These are phyloP conservation scores for Cinclus cinclus DNA, from an alignment of 2,113 vertebrate genomes.

Conservation along the genomic window DNA sequence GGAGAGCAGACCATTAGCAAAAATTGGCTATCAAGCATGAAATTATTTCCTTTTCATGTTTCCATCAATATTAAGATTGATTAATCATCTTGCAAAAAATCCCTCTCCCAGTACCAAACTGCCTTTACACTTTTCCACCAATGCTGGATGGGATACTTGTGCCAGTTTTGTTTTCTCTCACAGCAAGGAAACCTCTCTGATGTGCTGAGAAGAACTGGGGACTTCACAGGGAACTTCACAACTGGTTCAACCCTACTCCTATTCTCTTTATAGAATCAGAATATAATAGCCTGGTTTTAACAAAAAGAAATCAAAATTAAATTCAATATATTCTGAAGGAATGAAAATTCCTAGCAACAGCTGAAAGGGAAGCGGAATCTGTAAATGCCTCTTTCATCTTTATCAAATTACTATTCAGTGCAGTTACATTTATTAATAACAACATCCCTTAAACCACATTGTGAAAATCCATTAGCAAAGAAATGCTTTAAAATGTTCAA, in stretches of 20 bases:
- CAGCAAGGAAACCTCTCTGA: background rate
- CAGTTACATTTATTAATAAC: slow-evolving; percentile 53
- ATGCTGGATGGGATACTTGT: background rate
- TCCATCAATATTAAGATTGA: background rate
- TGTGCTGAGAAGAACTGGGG: background rate
- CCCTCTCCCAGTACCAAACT: background rate
- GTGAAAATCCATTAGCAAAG: slow-evolving; percentile 59
- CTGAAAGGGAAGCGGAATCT: slow-evolving; percentile 43
- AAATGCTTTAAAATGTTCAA: slow-evolving; percentile 22
- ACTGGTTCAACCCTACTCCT: background rate
- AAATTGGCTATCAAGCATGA: background rate
- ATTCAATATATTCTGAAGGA: slow-evolving; percentile 31
- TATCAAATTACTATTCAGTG: slow-evolving; percentile 42
- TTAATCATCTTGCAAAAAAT: background rate
- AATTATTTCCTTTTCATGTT: slow-evolving; percentile 15
- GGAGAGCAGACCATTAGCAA: slow-evolving; percentile 14
- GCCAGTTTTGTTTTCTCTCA: background rate
- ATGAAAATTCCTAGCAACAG: slow-evolving; percentile 53
- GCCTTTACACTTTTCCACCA: background rate
- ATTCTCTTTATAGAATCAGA: background rate
- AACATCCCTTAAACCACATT: slow-evolving; percentile 44
- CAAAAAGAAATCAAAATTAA: slow-evolving; percentile 12
- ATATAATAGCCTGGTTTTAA: background rate
- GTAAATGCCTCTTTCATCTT: slow-evolving; percentile 53
- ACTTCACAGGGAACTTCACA: background rate